phyloP scores from a whole-genome alignment of 2,797 vertebrate species.

The Arrhamphus sclerolepis region DNA sequence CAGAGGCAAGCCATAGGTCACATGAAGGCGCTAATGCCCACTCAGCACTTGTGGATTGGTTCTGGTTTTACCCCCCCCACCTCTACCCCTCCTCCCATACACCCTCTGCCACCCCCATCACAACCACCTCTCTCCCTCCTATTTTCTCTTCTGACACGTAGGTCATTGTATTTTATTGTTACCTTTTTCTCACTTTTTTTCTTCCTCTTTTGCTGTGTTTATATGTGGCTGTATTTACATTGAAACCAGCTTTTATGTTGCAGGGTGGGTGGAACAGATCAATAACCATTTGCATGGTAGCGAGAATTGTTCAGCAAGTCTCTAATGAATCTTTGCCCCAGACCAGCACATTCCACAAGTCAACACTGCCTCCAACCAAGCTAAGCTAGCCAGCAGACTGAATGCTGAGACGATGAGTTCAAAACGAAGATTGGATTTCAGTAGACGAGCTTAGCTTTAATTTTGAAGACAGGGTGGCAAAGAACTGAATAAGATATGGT shows the following conservation, averaged over 20 bases:
- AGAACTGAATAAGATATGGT: slow-evolving; percentile 57
- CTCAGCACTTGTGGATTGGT: slow-evolving; percentile 82
- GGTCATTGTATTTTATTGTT: slow-evolving; percentile 29
- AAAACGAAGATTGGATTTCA: slow-evolving; percentile 53
- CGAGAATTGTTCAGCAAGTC: slow-evolving; percentile 78
- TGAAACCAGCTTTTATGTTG: slow-evolving; percentile 55
- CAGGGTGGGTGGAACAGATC: slow-evolving; percentile 63
- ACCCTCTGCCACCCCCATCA: slow-evolving; percentile 3
- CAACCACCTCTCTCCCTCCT: slow-evolving; percentile 13
- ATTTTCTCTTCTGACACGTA: slow-evolving; percentile 15
- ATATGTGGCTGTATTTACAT: slow-evolving; percentile 68
- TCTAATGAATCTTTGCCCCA: slow-evolving; percentile 83
- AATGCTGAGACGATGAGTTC: slow-evolving; percentile 49
- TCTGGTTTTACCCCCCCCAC: slow-evolving; percentile 53
- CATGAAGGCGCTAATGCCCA: slow-evolving; percentile 84
- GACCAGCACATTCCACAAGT: slow-evolving; percentile 85
- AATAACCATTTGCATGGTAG: slow-evolving; percentile 74
- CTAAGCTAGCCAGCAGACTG: slow-evolving; percentile 47
- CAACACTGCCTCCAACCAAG: slow-evolving; percentile 59
- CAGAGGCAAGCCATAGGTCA: slow-evolving; percentile 84
- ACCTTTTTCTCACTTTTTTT: slow-evolving; percentile 17
- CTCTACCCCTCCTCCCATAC: slow-evolving; percentile 2
- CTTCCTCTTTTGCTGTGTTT: no score
- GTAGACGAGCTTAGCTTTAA: slow-evolving; percentile 27
- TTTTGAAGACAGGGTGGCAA: slow-evolving; percentile 53